Conservation (phyloP, 2,888 invertebrate genomes). For the Polia nebulosa region DNA sequence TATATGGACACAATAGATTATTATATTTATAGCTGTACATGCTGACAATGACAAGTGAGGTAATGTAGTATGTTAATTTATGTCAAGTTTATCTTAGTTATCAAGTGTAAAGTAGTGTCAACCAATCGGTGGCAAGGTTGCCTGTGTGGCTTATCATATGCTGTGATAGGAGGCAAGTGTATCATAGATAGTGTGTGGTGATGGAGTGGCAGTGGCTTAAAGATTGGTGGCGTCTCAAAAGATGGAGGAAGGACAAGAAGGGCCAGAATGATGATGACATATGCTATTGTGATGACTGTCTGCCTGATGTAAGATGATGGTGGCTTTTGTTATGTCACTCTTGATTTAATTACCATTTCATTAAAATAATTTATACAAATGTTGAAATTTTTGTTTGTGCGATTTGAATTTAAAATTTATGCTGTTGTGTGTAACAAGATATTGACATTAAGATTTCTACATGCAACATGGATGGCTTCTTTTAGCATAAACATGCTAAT, state of each 20-base stretch:
- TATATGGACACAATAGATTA: slow-evolving; percentile 68
- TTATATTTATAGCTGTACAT: slow-evolving; percentile 79
- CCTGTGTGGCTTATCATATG: slow-evolving; percentile 77
- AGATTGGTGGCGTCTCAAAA: slow-evolving; percentile 95
- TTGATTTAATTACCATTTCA: slow-evolving; percentile 47
- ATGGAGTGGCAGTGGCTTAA: slow-evolving; percentile 96
- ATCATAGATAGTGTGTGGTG: slow-evolving; percentile 74
- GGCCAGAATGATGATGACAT: slow-evolving; percentile 92
- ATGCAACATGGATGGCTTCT: slow-evolving; percentile 47
- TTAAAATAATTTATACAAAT: slow-evolving; percentile 57
- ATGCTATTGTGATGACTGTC: slow-evolving; percentile 95
- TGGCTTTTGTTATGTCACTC: slow-evolving; percentile 59
- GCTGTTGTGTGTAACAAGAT: slow-evolving; percentile 44
- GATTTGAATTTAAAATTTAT: slow-evolving; percentile 43
- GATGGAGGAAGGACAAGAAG: slow-evolving; percentile 92
- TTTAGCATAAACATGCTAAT: slow-evolving; percentile 45
- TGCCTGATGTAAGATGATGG: slow-evolving; percentile 88
- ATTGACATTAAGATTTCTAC: slow-evolving; percentile 36
- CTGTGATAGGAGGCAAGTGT: slow-evolving; percentile 75
- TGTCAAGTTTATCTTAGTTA: slow-evolving; percentile 88
- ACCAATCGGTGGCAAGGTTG: slow-evolving; percentile 83
- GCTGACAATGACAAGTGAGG: slow-evolving; percentile 87
- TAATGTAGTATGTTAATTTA: slow-evolving; percentile 84
- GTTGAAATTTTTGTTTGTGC: slow-evolving; percentile 41
- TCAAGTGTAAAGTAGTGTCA: slow-evolving; percentile 77